A percentile compares a stretch with the other conserved stretches of the same genome.
phyloP scores from a whole-genome alignment of 2,113 vertebrate species.

The Aegypius monachus region DNA sequence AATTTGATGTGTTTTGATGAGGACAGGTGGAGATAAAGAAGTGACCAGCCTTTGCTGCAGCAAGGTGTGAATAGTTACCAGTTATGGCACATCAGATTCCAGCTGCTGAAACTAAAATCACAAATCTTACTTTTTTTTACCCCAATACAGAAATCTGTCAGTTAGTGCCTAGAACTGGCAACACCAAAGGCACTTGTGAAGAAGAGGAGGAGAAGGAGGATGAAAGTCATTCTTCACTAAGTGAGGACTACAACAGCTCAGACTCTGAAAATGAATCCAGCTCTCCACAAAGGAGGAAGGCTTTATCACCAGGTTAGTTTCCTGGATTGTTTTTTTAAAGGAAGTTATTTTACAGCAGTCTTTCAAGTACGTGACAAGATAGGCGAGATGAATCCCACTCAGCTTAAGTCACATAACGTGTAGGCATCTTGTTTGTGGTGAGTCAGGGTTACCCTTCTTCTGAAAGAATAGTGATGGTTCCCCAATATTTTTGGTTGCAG shows the following conservation, averaged over 20 bases:
- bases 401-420: background rate
- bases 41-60: background rate
- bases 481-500: background rate
- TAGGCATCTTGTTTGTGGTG: background rate
- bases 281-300: background rate
- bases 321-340: background rate
- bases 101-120: background rate
- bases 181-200: accelerated
- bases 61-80: background rate
- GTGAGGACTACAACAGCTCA: background rate
- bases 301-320: slow-evolving; percentile 57
- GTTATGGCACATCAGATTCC: background rate
- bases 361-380: background rate
- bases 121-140: background rate
- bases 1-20: background rate
- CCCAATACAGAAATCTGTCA: background rate
- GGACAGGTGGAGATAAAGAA: background rate
- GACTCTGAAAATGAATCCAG: slow-evolving; percentile 44
- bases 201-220: background rate
- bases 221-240: background rate
- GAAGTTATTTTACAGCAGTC: background rate
- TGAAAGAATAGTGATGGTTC: background rate
- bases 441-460: background rate
- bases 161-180: background rate
- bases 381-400: background rate